Percentiles rank a stretch among this genome's conserved stretches.
These are phyloP conservation scores for Atta cephalotes DNA, from an alignment of 1,140 invertebrate genomes.

Conservation along the genomic window DNA sequence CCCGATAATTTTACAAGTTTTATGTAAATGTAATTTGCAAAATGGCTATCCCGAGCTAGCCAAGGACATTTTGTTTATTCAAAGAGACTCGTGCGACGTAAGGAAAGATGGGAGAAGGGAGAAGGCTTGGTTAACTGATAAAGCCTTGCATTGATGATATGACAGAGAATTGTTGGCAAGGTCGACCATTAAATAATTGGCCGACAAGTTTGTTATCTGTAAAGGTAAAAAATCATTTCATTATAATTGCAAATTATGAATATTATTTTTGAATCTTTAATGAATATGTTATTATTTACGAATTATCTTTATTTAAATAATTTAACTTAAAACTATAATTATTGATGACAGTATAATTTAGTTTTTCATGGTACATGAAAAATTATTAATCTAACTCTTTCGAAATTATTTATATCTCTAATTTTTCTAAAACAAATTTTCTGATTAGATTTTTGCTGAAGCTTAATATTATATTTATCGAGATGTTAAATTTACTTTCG, in stretches of 20 bases:
- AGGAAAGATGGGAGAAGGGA: slow-evolving; percentile 43
- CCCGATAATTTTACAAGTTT: background rate
- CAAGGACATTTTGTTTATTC: slow-evolving; percentile 3
- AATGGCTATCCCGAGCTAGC: background rate
- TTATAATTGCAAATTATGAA: slow-evolving; percentile 17
- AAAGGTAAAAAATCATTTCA: background rate
- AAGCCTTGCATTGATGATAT: slow-evolving; percentile 22
- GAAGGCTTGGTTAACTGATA: slow-evolving; percentile 38
- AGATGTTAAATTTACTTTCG: background rate
- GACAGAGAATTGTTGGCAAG: slow-evolving; percentile 18
- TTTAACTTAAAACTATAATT: slow-evolving; percentile 16
- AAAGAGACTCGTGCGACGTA: slow-evolving; percentile 20
- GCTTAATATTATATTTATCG: slow-evolving; percentile 6
- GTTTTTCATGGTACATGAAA: background rate
- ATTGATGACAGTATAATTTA: background rate
- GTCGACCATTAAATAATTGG: background rate
- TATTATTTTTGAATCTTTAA: background rate
- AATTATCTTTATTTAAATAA: slow-evolving; percentile 27
- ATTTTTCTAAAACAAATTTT: slow-evolving; percentile 1
- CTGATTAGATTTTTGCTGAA: background rate
- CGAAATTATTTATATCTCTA: background rate
- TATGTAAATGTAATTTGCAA: slow-evolving; percentile 23
- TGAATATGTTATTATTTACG: slow-evolving; percentile 9
- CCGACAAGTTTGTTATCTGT: background rate
- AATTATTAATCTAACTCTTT: slow-evolving; percentile 3